Evolutionary conservation across 2,113 vertebrate genomes (phyloP).

Genomic region (Aramus guarauna): DNA sequence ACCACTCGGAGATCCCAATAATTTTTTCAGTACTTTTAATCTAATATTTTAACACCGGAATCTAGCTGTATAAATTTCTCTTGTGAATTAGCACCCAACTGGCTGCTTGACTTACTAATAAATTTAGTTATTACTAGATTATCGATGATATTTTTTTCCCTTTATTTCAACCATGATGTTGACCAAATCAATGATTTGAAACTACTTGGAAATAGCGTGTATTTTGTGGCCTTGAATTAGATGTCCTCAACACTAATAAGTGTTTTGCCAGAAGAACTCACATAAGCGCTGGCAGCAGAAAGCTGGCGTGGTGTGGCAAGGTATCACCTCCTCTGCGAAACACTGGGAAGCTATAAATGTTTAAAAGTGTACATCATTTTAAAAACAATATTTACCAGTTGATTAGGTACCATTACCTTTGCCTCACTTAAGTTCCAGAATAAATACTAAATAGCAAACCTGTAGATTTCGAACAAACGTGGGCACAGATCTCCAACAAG

Average conservation of each 20-base stretch:
- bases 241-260: not conserved
- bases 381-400: not conserved
- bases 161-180: not conserved
- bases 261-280: not conserved
- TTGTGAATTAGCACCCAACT: not conserved
- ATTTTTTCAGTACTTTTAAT: not conserved
- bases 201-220: no score
- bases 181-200: not conserved
- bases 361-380: not conserved
- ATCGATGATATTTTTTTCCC: not conserved
- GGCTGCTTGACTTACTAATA: not conserved
- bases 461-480: not conserved
- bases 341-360: not conserved
- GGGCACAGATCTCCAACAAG: not conserved
- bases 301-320: not conserved
- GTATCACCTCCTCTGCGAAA: not conserved
- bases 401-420: not conserved
- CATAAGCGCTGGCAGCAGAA: not conserved
- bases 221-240: no score
- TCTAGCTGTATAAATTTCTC: not conserved
- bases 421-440: not conserved
- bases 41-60: not conserved
- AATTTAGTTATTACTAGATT: not conserved
- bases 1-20: accelerated
- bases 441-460: not conserved